phyloP scores from a whole-genome alignment of 2,113 vertebrate genomes.

The Aplodontia rufa region DNA sequence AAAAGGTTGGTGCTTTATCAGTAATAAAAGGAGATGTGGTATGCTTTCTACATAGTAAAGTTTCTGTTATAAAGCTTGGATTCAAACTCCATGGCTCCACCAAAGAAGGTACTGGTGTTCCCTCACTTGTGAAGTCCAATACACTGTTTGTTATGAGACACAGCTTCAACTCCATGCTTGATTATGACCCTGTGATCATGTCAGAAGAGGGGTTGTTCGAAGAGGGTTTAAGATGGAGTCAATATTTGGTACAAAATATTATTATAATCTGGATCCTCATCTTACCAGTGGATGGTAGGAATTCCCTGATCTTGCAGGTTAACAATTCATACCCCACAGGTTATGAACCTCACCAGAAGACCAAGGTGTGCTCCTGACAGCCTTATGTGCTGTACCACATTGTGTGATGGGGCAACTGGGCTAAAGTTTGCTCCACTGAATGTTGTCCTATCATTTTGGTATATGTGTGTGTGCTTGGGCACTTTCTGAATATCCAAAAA shows the following conservation, averaged over 20 bases:
- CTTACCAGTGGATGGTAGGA: neutral
- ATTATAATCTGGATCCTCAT: neutral
- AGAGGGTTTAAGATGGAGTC: neutral
- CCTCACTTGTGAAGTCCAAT: neutral
- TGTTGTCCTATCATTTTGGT: neutral
- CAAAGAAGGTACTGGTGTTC: neutral
- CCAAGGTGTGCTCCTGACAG: neutral
- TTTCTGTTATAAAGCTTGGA: neutral
- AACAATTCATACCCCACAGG: neutral
- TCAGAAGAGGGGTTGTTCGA: neutral
- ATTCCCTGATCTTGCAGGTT: neutral
- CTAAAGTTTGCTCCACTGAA: neutral
- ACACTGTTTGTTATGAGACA: neutral
- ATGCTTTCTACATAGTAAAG: neutral
- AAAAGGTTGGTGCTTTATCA: neutral
- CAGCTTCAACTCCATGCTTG: neutral
- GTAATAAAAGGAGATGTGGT: neutral
- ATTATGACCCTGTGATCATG: neutral
- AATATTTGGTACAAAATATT: neutral
- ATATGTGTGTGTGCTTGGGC: neutral
- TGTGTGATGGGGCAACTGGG: neutral
- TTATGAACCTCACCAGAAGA: neutral
- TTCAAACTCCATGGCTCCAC: neutral
- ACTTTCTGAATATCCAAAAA: neutral
- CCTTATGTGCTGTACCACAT: neutral